These are phyloP conservation scores for Hypomecis punctinalis DNA, from an alignment of 2,888 invertebrate genomes.

Conservation along the genomic window DNA sequence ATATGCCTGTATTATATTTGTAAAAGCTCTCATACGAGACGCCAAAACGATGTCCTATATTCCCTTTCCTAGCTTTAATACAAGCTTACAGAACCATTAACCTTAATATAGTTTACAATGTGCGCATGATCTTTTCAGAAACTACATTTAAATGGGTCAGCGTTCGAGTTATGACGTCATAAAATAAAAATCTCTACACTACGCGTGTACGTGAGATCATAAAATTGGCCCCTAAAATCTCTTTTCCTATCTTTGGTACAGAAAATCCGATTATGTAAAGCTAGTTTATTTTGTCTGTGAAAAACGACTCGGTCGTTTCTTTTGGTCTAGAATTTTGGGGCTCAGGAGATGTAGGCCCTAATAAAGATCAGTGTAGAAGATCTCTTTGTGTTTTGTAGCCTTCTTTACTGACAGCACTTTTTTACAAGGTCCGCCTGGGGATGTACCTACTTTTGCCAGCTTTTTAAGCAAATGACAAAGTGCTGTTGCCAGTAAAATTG, in stretches of 20 bases:
- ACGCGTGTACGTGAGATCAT: conserved; percentile 14
- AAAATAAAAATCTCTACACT: conserved; percentile 26
- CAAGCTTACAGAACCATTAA: conserved; percentile 5
- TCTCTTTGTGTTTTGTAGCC: no score
- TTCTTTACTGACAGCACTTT: no score
- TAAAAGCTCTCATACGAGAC: background rate
- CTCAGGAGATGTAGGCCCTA: no score
- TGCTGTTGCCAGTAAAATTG: no score
- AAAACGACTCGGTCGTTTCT: background rate
- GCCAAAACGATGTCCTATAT: background rate
- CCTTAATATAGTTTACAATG: conserved; percentile 9
- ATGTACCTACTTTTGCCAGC: no score
- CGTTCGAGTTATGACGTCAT: conserved; percentile 21
- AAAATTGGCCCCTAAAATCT: conserved; percentile 28
- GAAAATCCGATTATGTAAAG: conserved; percentile 26
- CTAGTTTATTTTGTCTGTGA: conserved; percentile 13
- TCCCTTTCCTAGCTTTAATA: background rate
- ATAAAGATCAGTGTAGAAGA: no score
- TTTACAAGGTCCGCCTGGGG: no score
- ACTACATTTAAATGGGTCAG: conserved; percentile 22
- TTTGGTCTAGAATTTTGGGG: no score
- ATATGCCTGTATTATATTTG: background rate
- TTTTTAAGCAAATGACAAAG: no score
- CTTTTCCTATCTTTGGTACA: conserved; percentile 13
- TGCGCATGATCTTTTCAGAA: conserved; percentile 9